Evolutionary conservation across 2,888 invertebrate genomes (phyloP).

Genomic region (Drosophila parthenogenetica): DNA sequence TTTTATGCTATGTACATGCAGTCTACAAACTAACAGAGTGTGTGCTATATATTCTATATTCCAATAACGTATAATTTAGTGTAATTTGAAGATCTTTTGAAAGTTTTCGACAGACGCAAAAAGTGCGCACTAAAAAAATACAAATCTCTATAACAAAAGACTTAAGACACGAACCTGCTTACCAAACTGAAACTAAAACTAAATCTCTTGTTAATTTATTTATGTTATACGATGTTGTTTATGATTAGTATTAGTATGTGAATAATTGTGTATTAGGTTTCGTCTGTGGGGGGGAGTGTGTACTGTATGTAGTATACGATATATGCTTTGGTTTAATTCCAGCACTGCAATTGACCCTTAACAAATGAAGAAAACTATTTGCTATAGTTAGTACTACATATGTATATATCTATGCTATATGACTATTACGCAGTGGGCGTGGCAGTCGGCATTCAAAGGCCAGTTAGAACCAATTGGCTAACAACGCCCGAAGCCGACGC

Average conservation of each 20-base stretch:
- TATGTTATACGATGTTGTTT: not conserved
- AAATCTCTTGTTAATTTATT: slow-evolving; percentile 10
- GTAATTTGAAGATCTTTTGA: slow-evolving; percentile 79
- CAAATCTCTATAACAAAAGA: slow-evolving; percentile 79
- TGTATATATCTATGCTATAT: slow-evolving; percentile 42
- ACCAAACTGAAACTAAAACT: slow-evolving; percentile 16
- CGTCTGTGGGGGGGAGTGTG: slow-evolving; percentile 20
- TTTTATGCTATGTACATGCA: slow-evolving; percentile 69
- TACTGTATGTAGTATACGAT: slow-evolving; percentile 37
- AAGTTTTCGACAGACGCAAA: slow-evolving; percentile 64
- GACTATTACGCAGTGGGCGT: slow-evolving; percentile 66
- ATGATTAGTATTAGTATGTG: slow-evolving; percentile 3
- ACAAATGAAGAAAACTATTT: slow-evolving; percentile 22
- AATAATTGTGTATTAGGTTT: slow-evolving; percentile 14
- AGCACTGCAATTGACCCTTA: slow-evolving; percentile 77
- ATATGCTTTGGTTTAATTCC: slow-evolving; percentile 85
- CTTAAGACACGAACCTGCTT: slow-evolving; percentile 77
- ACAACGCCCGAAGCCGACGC: slow-evolving; percentile 67
- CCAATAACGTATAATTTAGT: slow-evolving; percentile 58
- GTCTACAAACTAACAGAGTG: slow-evolving; percentile 45
- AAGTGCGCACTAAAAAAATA: slow-evolving; percentile 63
- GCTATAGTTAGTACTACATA: slow-evolving; percentile 20
- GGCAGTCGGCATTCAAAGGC: slow-evolving; percentile 65
- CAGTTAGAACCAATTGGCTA: slow-evolving; percentile 64
- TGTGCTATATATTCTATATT: slow-evolving; percentile 13